phyloP scores from a whole-genome alignment of 2,797 vertebrate species.

The Sciaenops ocellatus region DNA sequence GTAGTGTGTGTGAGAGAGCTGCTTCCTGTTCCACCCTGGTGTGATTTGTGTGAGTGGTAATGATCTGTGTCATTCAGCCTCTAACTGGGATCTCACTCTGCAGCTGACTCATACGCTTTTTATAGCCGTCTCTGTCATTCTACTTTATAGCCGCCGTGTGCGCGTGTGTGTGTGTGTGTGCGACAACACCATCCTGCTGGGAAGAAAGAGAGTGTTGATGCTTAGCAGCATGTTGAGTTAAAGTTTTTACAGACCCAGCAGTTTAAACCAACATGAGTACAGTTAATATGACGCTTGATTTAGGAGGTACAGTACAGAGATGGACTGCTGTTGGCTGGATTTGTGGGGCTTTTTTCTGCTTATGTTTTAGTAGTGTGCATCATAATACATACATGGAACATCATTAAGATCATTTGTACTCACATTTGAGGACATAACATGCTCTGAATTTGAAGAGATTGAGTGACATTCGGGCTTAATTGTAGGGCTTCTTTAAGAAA shows the following conservation, averaged over 20 bases:
- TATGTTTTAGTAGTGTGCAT: not conserved
- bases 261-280: slow-evolving; percentile 30
- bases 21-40: slow-evolving; percentile 52
- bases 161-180: not conserved
- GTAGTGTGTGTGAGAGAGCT: slow-evolving; percentile 54
- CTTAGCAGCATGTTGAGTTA: slow-evolving; percentile 34
- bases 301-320: not conserved
- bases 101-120: slow-evolving; percentile 80
- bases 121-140: slow-evolving; percentile 74
- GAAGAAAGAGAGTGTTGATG: slow-evolving; percentile 50
- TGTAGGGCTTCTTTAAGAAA: not conserved
- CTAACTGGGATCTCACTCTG: slow-evolving; percentile 75
- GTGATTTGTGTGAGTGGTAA: slow-evolving; percentile 72
- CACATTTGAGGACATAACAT: not conserved
- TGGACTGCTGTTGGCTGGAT: not conserved
- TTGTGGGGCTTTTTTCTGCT: not conserved
- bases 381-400: not conserved
- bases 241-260: slow-evolving; percentile 47
- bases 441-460: not conserved
- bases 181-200: slow-evolving; percentile 46
- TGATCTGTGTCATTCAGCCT: slow-evolving; percentile 79
- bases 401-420: not conserved
- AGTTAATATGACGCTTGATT: slow-evolving; percentile 16
- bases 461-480: not conserved
- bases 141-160: slow-evolving; percentile 51